Base-by-base conservation (phyloP, 2,888 invertebrate genomes). In the Phanerotoma sp. region DNA sequence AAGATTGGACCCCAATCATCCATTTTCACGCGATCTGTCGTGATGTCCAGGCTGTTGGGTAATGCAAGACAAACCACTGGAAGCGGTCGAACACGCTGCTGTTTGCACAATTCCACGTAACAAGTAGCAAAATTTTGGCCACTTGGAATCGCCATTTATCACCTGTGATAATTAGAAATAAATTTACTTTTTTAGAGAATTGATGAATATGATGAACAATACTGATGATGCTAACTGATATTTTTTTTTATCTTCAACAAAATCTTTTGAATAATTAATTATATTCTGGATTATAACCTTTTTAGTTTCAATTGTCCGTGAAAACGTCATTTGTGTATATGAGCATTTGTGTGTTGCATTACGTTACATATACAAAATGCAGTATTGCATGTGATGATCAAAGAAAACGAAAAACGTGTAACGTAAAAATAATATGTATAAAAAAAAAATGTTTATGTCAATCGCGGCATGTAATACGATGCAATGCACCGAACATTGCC, bases 1-100 rank as follows among this genome's bases (percentile, higher is more conserved):
- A 88, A 77, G 44, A 91, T 85, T 2, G 90, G 86, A 25, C 83
- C 80, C 91, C 91, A 91, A 62, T 91, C 90, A 57, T 82, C 84
- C 58, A 87, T 84, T 67, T 86, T 87, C 46, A 91, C 81, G 61
- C 89, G 83, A 69, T 91, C 91, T 47, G 86, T 88, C 61, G 83
- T 84, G 66, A 91, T 86, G 63, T 91, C 90, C 57, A 88, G 66
- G 35, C 79, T 75, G 45, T 83, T 66, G 2, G 77, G 77, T 22
- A 77, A 42, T 0, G 70, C 71, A 3, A 72, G 69, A 54, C 72
- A 72, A 54, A 77, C 73, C 18, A 76, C 64, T 2, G 77, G 76
- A 40, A 77, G 55, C 0, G 74, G 77, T 10, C 75, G 66, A 6
- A 69, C 48, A 4, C 64, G 64, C 28, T 73, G 69, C 48, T 74